Conservation (phyloP, 1,140 invertebrate species). For the Drosophila saltans region DNA sequence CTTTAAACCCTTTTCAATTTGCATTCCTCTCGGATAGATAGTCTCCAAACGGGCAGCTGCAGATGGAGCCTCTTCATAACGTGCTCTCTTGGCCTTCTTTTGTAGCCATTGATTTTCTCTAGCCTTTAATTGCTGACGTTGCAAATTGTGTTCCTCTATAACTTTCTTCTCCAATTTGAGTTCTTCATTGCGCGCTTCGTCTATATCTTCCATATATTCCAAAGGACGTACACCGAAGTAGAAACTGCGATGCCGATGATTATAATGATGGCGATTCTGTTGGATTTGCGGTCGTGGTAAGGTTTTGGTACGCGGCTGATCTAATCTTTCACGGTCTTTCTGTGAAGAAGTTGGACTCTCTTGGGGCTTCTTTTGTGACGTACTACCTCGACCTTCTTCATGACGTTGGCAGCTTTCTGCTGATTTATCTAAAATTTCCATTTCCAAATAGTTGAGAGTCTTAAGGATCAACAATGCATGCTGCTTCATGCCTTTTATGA, state of each 20-base stretch:
- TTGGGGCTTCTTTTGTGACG: not conserved
- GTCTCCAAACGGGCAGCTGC: slow-evolving; percentile 43
- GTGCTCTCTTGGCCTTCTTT: slow-evolving; percentile 29
- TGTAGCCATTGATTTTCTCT: not conserved
- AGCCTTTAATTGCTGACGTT: slow-evolving; percentile 9
- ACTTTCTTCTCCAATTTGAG: slow-evolving; percentile 49
- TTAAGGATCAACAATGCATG: slow-evolving; percentile 41
- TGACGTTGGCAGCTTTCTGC: slow-evolving; percentile 13
- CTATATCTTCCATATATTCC: slow-evolving; percentile 18
- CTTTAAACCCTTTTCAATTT: not conserved
- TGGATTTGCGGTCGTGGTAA: not conserved
- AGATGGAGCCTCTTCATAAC: slow-evolving; percentile 33
- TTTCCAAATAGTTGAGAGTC: slow-evolving; percentile 43
- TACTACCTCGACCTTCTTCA: not conserved
- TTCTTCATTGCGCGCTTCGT: slow-evolving; percentile 42
- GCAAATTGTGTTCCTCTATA: slow-evolving; percentile 44
- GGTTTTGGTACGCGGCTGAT: not conserved
- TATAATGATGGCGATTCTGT: not conserved
- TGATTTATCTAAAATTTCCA: slow-evolving; percentile 32
- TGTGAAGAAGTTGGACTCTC: too few relatives aligned
- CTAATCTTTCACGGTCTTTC: slow-evolving; percentile 17
- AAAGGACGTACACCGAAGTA: slow-evolving; percentile 46
- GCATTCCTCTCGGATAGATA: not conserved
- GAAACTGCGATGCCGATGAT: slow-evolving; percentile 12
- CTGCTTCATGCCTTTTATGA: slow-evolving; percentile 27